Evolutionary conservation across 1,140 invertebrate species (phyloP).

Genomic region (Drosophila sucinea): DNA sequence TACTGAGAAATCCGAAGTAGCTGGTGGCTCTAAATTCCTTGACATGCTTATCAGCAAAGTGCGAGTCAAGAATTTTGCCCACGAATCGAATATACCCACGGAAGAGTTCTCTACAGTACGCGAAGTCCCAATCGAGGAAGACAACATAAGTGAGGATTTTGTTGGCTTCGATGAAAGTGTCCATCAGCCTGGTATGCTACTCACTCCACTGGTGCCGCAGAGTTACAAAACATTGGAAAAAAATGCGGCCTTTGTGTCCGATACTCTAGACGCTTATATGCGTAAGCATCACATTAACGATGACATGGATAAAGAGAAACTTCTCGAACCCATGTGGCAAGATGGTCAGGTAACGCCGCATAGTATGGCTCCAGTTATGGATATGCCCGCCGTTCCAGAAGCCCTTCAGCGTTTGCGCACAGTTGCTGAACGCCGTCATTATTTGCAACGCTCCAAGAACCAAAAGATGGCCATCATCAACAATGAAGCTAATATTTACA

Average conservation of each 20-base stretch:
- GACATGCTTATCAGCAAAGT: constrained; percentile 79
- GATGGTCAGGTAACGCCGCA: constrained; percentile 69
- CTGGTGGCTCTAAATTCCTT: constrained; percentile 65
- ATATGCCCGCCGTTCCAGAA: constrained; percentile 73
- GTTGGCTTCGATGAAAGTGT: constrained; percentile 77
- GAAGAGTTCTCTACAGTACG: not conserved
- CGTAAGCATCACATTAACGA: constrained; percentile 58
- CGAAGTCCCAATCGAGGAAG: not conserved
- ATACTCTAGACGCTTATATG: constrained; percentile 71
- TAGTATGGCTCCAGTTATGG: constrained; percentile 68
- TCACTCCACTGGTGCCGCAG: constrained; percentile 71
- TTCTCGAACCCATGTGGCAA: constrained; percentile 66
- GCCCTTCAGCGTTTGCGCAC: constrained; percentile 70
- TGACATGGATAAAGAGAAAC: constrained; percentile 49
- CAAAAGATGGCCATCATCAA: constrained; percentile 78
- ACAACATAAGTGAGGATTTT: constrained; percentile 68
- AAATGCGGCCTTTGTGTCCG: constrained; percentile 71
- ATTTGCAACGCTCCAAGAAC: constrained; percentile 70
- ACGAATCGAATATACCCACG: constrained; percentile 42
- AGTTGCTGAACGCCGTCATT: constrained; percentile 71
- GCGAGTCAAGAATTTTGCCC: constrained; percentile 61
- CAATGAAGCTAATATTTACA: constrained; percentile 77
- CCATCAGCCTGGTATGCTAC: constrained; percentile 74
- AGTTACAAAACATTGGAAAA: constrained; percentile 49
- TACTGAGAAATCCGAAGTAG: constrained; percentile 42